Percentiles rank a stretch among this genome's conserved stretches.
Conservation (phyloP, 2,797 vertebrate genomes). For the Eulemur coronatus region DNA sequence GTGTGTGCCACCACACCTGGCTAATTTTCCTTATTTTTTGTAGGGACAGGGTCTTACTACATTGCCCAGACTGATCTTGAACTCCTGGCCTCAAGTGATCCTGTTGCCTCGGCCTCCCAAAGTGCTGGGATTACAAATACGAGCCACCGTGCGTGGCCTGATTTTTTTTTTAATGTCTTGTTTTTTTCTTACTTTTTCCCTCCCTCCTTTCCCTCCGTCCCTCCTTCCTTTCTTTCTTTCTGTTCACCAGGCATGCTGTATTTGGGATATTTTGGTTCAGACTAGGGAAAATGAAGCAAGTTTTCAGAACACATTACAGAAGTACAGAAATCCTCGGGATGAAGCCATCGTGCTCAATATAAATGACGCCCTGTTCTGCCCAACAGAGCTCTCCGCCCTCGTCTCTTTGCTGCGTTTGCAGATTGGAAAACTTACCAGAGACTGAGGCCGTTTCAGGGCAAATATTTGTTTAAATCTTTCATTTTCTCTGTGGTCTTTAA, state of each 20-base stretch:
- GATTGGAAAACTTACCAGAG: slow-evolving; percentile 30
- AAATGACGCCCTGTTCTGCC: background rate
- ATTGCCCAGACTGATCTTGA: no score
- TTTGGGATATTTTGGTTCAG: slow-evolving; percentile 26
- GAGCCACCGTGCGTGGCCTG: no score
- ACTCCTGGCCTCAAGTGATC: no score
- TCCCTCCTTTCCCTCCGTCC: no score
- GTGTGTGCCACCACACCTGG: no score
- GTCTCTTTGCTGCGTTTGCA: slow-evolving; percentile 53
- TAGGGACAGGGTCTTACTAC: no score
- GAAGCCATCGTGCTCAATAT: background rate
- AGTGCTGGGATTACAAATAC: no score
- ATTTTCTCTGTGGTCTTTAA: slow-evolving; percentile 60
- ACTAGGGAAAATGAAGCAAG: background rate
- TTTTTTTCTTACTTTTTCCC: no score
- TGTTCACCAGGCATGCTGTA: background rate
- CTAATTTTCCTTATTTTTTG: background rate
- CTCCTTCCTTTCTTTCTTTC: background rate
- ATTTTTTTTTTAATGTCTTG: background rate
- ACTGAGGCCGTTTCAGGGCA: slow-evolving; percentile 11
- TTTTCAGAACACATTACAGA: background rate
- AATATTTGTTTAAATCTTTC: slow-evolving; percentile 61
- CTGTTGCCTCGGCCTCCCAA: no score
- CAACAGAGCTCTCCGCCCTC: background rate
- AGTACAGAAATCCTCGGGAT: background rate